Evolutionary conservation across 2,888 invertebrate species (phyloP).

Genomic region (Tipula helvola): DNA sequence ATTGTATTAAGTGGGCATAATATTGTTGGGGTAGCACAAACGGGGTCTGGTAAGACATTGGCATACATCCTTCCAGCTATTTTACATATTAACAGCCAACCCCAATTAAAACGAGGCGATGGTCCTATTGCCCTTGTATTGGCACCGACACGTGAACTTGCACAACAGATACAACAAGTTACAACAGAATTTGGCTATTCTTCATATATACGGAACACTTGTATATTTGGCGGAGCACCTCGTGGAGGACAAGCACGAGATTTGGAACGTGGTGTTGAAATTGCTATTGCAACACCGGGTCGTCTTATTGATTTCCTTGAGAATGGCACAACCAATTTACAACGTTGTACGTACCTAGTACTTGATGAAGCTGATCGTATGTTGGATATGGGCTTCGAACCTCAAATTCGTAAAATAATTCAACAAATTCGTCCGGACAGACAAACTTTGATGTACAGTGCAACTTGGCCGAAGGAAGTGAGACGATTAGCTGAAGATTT

Average conservation of each 20-base stretch:
- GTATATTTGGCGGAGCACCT: slow-evolving; percentile 88
- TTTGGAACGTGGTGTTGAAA: slow-evolving; percentile 67
- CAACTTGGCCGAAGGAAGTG: slow-evolving; percentile 99
- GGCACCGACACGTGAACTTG: slow-evolving; percentile 66
- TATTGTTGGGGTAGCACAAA: slow-evolving; percentile 76
- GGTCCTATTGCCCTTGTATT: slow-evolving; percentile 73
- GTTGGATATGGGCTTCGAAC: slow-evolving; percentile 98
- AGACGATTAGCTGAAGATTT: slow-evolving; percentile 85
- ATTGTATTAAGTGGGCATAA: slow-evolving; percentile 71
- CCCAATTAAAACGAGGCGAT: slow-evolving; percentile 59
- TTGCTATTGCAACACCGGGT: slow-evolving; percentile 83
- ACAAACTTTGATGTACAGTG: slow-evolving; percentile 97
- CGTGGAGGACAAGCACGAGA: slow-evolving; percentile 62
- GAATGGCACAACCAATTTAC: slow-evolving; percentile 56
- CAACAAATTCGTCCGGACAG: slow-evolving; percentile 88
- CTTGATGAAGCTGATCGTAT: slow-evolving; percentile 89
- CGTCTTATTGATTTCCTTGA: slow-evolving; percentile 76
- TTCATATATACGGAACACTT: slow-evolving; percentile 67
- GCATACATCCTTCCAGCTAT: slow-evolving; percentile 73
- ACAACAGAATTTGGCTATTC: slow-evolving; percentile 67
- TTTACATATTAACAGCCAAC: slow-evolving; percentile 75
- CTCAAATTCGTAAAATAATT: slow-evolving; percentile 87
- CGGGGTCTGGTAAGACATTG: slow-evolving; percentile 69
- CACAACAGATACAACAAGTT: slow-evolving; percentile 72
- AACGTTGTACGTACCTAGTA: slow-evolving; percentile 71